Percentiles rank a stretch among this genome's conserved stretches.
Evolutionary conservation across 2,888 invertebrate species (phyloP).

Genomic region (Lycia hirtaria): DNA sequence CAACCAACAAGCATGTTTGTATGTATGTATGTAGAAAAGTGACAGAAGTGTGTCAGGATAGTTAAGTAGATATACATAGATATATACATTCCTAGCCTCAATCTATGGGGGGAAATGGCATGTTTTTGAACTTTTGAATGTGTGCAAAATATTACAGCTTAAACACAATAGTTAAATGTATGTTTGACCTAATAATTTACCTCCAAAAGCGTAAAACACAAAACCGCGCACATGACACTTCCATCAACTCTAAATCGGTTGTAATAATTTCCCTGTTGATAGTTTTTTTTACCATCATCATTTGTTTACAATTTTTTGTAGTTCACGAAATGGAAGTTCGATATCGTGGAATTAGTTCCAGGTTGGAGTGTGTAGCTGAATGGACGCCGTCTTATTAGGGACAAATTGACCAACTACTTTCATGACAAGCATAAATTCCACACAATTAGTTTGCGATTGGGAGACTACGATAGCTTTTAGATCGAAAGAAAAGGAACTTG

Average conservation of each 20-base stretch:
- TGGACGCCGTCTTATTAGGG: slow-evolving; percentile 27
- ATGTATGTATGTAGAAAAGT: too few species aligned
- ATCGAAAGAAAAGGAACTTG: too few species aligned
- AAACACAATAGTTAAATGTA: too few species aligned
- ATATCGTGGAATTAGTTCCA: slow-evolving; percentile 57
- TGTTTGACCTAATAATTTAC: slow-evolving; percentile 1
- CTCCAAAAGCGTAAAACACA: neutral
- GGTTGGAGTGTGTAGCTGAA: slow-evolving; percentile 44
- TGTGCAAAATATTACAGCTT: too few species aligned
- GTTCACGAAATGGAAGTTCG: slow-evolving; percentile 56
- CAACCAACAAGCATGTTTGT: too few species aligned
- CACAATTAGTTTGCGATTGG: too few species aligned
- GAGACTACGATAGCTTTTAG: too few species aligned
- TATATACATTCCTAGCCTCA: too few species aligned
- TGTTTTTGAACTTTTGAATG: too few species aligned
- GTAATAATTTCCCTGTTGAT: slow-evolving; percentile 56
- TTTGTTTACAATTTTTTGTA: slow-evolving; percentile 74
- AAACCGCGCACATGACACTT: slow-evolving; percentile 41
- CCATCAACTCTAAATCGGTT: slow-evolving; percentile 47
- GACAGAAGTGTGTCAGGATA: too few species aligned
- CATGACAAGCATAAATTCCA: slow-evolving; percentile 14
- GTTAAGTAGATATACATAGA: too few species aligned
- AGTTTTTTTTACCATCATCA: slow-evolving; percentile 59
- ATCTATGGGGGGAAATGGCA: too few species aligned
- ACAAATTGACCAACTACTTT: slow-evolving; percentile 19